Percentiles rank a stretch among this genome's conserved stretches.
phyloP scores from a whole-genome alignment of 1,140 invertebrate species.

The Palaemon carinicauda region DNA sequence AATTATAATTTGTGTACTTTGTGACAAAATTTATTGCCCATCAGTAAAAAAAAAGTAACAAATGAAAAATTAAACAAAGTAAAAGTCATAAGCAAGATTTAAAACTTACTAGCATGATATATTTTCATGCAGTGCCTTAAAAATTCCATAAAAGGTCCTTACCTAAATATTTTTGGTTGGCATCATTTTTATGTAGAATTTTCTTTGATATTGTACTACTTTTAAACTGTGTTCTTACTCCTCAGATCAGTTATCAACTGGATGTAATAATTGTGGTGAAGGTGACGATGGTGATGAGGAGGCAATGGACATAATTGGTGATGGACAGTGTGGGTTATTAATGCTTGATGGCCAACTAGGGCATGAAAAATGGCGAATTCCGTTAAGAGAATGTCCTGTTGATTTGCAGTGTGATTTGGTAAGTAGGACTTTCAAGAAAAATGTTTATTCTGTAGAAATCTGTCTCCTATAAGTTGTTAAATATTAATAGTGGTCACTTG shows the following conservation, averaged over 20 bases:
- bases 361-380: conserved; percentile 35
- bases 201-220: neutral
- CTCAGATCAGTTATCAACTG: conserved; percentile 4
- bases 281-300: neutral
- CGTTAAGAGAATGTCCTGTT: conserved; percentile 37
- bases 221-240: neutral
- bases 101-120: too few species aligned
- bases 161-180: too few species aligned
- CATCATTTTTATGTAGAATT: neutral
- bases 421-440: neutral
- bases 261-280: conserved; percentile 30
- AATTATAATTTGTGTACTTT: too few species aligned
- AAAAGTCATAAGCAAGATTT: too few species aligned
- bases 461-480: too few species aligned
- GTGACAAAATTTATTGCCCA: too few species aligned
- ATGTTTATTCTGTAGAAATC: too few species aligned
- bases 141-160: too few species aligned
- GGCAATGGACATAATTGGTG: neutral
- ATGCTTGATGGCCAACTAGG: conserved; percentile 49
- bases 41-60: too few species aligned
- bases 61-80: too few species aligned
- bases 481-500: too few species aligned
- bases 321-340: conserved; percentile 43
- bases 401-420: conserved; percentile 48
- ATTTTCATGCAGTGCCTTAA: too few species aligned